Conservation (phyloP, 2,888 invertebrate species). For the Anthrax anthrax region DNA sequence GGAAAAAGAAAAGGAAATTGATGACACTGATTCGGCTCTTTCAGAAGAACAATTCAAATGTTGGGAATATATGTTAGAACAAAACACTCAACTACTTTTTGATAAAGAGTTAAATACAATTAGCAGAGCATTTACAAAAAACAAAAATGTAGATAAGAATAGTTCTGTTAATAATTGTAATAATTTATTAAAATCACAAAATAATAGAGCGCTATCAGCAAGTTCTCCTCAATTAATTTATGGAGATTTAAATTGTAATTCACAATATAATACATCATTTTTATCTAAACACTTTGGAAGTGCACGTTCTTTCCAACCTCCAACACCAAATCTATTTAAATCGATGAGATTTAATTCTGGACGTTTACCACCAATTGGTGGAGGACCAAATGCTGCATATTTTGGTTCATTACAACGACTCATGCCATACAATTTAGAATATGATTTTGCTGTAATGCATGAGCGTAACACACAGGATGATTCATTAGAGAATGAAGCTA, state of each 20-base stretch:
- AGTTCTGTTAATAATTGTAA: conserved; percentile 10
- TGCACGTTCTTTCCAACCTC: conserved; percentile 60
- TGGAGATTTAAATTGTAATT: conserved; percentile 17
- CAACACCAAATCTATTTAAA: conserved; percentile 35
- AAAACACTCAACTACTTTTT: conserved; percentile 75
- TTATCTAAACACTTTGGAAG: conserved; percentile 66
- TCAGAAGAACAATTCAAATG: conserved; percentile 82
- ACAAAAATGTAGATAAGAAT: conserved; percentile 11
- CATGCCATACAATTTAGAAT: conserved; percentile 72
- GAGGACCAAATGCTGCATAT: conserved; percentile 75
- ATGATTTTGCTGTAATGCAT: conserved; percentile 70
- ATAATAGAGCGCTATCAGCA: conserved; percentile 45
- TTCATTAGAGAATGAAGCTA: conserved; percentile 62
- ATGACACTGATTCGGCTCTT: conserved; percentile 43
- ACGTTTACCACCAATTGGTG: conserved; percentile 37
- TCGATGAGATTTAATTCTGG: conserved; percentile 44
- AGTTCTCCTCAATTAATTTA: conserved; percentile 50
- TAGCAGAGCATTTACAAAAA: conserved; percentile 44
- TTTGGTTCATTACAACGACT: conserved; percentile 72
- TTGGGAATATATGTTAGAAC: conserved; percentile 87
- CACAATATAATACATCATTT: conserved; percentile 35
- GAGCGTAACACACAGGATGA: conserved; percentile 55
- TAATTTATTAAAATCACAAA: conserved; percentile 23
- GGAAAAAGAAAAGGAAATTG: conserved; percentile 40
- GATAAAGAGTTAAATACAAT: conserved; percentile 76